Base-by-base conservation (phyloP, 1,140 invertebrate genomes). In the Listronotus oregonensis region DNA sequence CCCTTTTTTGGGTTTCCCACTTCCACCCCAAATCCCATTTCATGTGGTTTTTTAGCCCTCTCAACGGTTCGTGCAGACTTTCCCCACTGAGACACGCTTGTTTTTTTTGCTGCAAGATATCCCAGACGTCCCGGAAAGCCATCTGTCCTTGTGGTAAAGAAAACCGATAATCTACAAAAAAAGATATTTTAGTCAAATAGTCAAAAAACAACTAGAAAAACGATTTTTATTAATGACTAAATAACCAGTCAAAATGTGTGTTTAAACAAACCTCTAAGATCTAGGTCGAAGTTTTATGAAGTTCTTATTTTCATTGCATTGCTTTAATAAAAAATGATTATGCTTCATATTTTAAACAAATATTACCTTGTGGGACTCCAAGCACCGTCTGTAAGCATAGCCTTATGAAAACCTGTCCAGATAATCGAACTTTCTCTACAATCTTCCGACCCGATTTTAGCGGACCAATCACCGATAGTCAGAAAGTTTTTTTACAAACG, bases 401-500 rank as follows among this genome's bases (percentile, higher is more conserved):
- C 85, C 17, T 82, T 83, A 73, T 92, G 89, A 62, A 83, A 93
- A 83, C 89, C 90, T 17, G 93, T 95, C 93, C 94, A 96, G 74
- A 95, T 87, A 57, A 96, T 95, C 4, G 92, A 88, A 42, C 91
- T 93, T 75, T 96, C 94, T 50, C 88, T 86, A 71, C 93, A 94
- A 77, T 97, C 95, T 80, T 97, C 95, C 0, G 93, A 92, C 92
- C 93, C 96, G 62, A 97, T 90, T 70, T 91, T 85, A 0, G 92
- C 90, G 27, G 90, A 94, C 91, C 93, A 96, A 79, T 96, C 94
- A 0, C 94, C 94, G 18, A 96, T 89, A 5, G 93, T 94, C 9
- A 97, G 81, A 73, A 97, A 97, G 78, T 96, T 96, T 78, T n/a
- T 94, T 94, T 0, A 93, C 84, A 80, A 94, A 95, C 8, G 89